Percentiles rank a stretch among this genome's conserved stretches.
phyloP scores from a whole-genome alignment of 2,888 invertebrate species.

The Nymphalis c-album region DNA sequence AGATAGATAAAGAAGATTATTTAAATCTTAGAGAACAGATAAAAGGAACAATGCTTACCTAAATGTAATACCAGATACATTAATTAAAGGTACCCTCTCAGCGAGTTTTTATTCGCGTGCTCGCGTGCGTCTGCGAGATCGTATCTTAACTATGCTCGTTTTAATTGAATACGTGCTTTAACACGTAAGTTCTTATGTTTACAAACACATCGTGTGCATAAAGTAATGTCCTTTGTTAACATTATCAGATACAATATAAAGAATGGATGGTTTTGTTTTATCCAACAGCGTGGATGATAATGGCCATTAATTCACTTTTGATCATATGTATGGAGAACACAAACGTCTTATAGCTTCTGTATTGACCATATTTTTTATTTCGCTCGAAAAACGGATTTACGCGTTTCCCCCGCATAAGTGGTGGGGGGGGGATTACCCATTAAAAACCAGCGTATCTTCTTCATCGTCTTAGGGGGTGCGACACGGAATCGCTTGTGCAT shows the following conservation, averaged over 20 bases:
- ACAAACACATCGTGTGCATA: constrained; percentile 7
- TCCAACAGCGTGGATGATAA: too few relatives aligned
- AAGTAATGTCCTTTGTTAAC: constrained; percentile 1
- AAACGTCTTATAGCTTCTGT: too few relatives aligned
- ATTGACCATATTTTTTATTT: too few relatives aligned
- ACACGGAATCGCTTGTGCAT: too few relatives aligned
- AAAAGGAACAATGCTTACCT: not conserved
- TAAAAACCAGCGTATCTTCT: too few relatives aligned
- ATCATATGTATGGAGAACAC: too few relatives aligned
- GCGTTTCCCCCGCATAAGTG: too few relatives aligned
- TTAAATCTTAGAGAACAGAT: not conserved
- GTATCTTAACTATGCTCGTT: constrained; percentile 26
- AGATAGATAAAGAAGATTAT: too few relatives aligned
- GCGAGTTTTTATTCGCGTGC: constrained; percentile 22
- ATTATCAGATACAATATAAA: not conserved
- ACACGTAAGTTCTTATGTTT: constrained; percentile 18
- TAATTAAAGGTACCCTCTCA: not conserved
- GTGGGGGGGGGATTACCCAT: too few relatives aligned
- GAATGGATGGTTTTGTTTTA: not conserved
- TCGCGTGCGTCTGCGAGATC: constrained; percentile 34
- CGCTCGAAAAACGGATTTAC: too few relatives aligned
- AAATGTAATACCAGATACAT: not conserved
- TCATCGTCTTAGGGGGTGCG: too few relatives aligned
- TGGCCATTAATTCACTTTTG: too few relatives aligned
- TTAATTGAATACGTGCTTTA: constrained; percentile 32